Base-by-base conservation (phyloP, 2,888 invertebrate species). In the Ypsolopha scabrella region DNA sequence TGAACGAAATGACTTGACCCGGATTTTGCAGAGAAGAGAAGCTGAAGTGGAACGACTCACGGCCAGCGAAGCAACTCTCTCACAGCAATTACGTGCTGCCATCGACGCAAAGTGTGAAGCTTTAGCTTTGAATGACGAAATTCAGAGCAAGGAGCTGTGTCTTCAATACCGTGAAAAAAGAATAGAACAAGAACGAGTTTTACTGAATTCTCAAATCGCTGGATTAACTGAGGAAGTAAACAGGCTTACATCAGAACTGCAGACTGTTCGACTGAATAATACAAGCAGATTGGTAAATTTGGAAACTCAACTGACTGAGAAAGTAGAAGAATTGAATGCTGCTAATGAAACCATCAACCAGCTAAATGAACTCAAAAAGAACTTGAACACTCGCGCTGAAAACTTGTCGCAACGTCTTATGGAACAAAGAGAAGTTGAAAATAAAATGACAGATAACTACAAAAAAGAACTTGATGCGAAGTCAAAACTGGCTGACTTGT, bases 81-180 rank as follows among this genome's bases (percentile, higher is more conserved):
- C 92, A n/a, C 88, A 90, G 60, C 94, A 95, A 74, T 73, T 97
- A 38, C 90, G 92, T 60, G 73, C 88, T 49, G 93, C 95, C 24
- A 91, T 94, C 55, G 89, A 91, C 60, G 90, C 93, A 2, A 96
- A 96, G 82, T 95, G 94, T 80, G 94, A 95, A 76, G 94, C 94
- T 0, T 73, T 95, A 49, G 90, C 92, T 6, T 89, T 93, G 58
- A 88, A 92, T 54, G 94, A 95, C 74, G 96, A 96, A 78, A 88
- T 95, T 41, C 90, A 92, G 61, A 92, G 94, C 57, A 92, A 92
- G 70, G 94, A 95, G 78, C 86, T 94, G 52, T 89, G 92, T 9
- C 73, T 95, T 24, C 93, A 93, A 65, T 93, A 91, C 72, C 93
- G 93, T 62, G 96, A 96, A 75, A 93, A 93, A 64, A 90, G 94